Evolutionary conservation across 2,113 vertebrate species (phyloP), one percentile per base, ranked within the genome.

Genomic region (Ivindomyrus marchei): DNA sequence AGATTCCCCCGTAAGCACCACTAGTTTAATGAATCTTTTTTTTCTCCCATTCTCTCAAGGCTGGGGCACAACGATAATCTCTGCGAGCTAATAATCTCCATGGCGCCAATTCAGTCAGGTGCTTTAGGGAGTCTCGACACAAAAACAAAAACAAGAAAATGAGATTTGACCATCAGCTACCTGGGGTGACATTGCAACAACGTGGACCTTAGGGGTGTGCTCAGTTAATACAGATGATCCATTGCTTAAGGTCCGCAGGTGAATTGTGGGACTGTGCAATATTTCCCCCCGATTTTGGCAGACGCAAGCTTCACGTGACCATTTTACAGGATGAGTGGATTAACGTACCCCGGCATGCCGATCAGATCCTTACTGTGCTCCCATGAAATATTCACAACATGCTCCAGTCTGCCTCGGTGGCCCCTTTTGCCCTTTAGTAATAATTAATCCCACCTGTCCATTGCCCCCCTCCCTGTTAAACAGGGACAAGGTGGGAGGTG

Each of bases 371-470:
- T 92, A 93, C 94, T 93, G 93, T 77, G 93, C 92, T 31, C 62
- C n/a, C 92, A 95, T 94, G 87, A 94, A 95, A 95, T 91, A 94
- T 92, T 93, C 36, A 92, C 93, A 93, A 93, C 91, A 92, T 94
- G 91, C 94, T 94, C 92, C 77, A 89, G 91, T 86, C 88, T 84
- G 90, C 89, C 93, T 93, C 91, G 90, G 91, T 92, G 85, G 80
- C 90, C 84, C 74, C 21, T 42, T 27, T 5, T 94, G 93, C 91
- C 94, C 93, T 93, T 94, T 93, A 95, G 93, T 93, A 95, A 95
- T 95, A 94, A 96, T 95, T 95, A 92, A 95, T 95, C 92, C 94
- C 58, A 88, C 93, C 90, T 93, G 62, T 80, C 83, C 45, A 46
- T 46, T 50, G 31, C 53, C 47, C 92, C 93, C 17, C n/a, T 89